These are phyloP conservation scores for Philereme vetulata DNA, from an alignment of 2,888 invertebrate species.

Conservation along the genomic window DNA sequence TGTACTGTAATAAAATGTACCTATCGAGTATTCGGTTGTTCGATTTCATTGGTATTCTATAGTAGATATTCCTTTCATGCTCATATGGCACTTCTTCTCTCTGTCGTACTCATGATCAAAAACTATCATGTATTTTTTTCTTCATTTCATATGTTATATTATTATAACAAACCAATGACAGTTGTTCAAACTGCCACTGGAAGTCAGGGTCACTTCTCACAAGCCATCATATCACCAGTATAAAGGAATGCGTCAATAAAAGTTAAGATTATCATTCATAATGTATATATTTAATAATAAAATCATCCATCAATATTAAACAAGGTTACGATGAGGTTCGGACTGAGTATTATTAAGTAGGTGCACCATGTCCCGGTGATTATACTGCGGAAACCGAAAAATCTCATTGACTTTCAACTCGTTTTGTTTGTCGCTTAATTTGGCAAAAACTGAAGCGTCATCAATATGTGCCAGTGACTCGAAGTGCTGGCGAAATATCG, in stretches of 20 bases:
- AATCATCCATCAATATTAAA: slow-evolving; percentile 28
- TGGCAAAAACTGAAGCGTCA: slow-evolving; percentile 40
- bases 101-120: no score
- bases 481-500: slow-evolving; percentile 41
- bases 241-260: no score
- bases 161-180: no score
- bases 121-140: no score
- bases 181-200: no score
- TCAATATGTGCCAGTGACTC: slow-evolving; percentile 34
- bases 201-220: no score
- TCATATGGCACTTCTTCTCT: no score
- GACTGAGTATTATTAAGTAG: slow-evolving; percentile 24
- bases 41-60: not conserved
- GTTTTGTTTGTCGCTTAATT: slow-evolving; percentile 38
- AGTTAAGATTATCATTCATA: no score
- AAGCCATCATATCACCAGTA: no score
- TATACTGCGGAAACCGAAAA: slow-evolving; percentile 34
- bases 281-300: slow-evolving; percentile 1
- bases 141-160: no score
- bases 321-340: slow-evolving; percentile 19
- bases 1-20: not conserved
- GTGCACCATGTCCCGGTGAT: slow-evolving; percentile 21
- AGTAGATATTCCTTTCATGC: no score
- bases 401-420: slow-evolving; percentile 36
- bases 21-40: not conserved